A percentile compares a stretch with the other conserved stretches of the same genome.
Conservation (phyloP, 1,140 invertebrate species). For the Achatina immaculata region DNA sequence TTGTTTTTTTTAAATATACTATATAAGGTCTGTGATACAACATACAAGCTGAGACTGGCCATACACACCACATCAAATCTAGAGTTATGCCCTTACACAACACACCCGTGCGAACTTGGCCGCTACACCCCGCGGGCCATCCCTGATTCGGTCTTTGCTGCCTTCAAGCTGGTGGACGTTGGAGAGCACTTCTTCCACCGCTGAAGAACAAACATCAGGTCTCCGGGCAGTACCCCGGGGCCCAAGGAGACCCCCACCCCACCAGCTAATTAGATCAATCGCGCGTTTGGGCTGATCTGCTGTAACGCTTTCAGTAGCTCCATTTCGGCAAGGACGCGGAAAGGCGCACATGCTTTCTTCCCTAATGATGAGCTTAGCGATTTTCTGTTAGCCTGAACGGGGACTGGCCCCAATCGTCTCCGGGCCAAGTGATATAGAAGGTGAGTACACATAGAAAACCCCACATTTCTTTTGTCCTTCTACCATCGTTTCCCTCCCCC, state of each 20-base stretch:
- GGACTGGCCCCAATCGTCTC: constrained; percentile 6
- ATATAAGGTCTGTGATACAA: too few species aligned
- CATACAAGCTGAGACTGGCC: not conserved
- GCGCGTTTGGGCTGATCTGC: constrained; percentile 30
- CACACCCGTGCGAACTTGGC: not conserved
- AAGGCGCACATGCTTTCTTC: constrained; percentile 29
- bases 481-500: too few species aligned
- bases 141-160: constrained; percentile 24
- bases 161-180: constrained; percentile 12
- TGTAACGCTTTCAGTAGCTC: constrained; percentile 37
- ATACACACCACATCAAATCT: not conserved
- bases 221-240: constrained; percentile 1
- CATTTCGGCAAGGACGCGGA: constrained; percentile 28
- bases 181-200: constrained; percentile 30
- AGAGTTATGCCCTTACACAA: too few species aligned
- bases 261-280: constrained; percentile 38
- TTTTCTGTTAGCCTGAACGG: constrained; percentile 2
- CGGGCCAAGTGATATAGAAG: not conserved
- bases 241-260: not conserved
- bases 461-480: not conserved
- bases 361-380: constrained; percentile 35
- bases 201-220: constrained; percentile 20
- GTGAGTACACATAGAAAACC: not conserved
- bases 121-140: not conserved
- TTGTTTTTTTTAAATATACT: too few species aligned